phyloP scores from a whole-genome alignment of 2,888 invertebrate species.

The Ochropacha duplaris region DNA sequence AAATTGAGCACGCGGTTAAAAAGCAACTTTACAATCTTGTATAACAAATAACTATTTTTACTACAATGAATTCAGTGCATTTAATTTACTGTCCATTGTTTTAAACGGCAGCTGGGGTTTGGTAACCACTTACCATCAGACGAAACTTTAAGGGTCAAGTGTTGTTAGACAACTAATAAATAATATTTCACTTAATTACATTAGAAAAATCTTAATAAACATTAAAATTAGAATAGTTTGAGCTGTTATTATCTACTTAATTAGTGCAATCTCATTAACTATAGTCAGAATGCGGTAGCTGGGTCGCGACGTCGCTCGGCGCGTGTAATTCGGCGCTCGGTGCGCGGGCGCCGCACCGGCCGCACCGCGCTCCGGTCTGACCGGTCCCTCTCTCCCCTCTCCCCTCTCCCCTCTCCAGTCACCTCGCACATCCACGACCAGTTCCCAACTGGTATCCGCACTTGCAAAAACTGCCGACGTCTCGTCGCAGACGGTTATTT shows the following conservation, averaged over 20 bases:
- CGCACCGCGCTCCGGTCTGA: constrained; percentile 21
- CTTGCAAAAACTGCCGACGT: constrained; percentile 39
- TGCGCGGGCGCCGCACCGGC: constrained; percentile 12
- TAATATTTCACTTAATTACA: too few species aligned
- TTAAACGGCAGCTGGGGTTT: too few species aligned
- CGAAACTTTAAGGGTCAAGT: too few species aligned
- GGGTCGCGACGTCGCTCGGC: background rate
- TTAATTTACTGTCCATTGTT: too few species aligned
- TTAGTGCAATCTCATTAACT: background rate
- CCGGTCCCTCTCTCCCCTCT: constrained; percentile 23
- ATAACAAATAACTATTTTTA: too few species aligned
- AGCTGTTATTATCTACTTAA: background rate
- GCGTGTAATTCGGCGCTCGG: constrained; percentile 12
- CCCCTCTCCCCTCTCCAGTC: constrained; percentile 9
- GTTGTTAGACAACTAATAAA: too few species aligned
- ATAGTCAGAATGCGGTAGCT: constrained; percentile 4
- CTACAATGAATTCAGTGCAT: too few species aligned
- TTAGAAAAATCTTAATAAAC: background rate
- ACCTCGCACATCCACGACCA: constrained; percentile 21
- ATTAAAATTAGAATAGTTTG: background rate
- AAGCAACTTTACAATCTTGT: too few species aligned
- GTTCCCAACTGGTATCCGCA: constrained; percentile 29
- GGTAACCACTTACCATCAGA: too few species aligned
- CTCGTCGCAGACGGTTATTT: constrained; percentile 34
- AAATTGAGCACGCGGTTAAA: too few species aligned